These are phyloP conservation scores for Craseonycteris thonglongyai DNA, from an alignment of 2,113 vertebrate genomes.

Conservation along the genomic window DNA sequence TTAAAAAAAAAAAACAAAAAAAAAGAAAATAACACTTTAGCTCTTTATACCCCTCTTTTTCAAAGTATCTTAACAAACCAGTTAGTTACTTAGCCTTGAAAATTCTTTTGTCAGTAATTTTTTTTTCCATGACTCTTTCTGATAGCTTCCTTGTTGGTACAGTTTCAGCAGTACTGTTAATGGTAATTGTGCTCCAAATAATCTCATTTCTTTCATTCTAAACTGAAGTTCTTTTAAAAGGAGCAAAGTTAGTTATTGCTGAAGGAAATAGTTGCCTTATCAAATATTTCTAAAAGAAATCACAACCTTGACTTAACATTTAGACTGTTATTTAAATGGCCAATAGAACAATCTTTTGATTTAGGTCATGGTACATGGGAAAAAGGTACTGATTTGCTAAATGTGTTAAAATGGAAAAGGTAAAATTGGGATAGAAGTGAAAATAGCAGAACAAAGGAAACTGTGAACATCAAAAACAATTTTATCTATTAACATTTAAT, in stretches of 20 bases:
- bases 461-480: not conserved
- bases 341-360: not conserved
- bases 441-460: not conserved
- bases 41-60: not conserved
- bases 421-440: not conserved
- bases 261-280: not conserved
- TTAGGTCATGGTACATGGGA: not conserved
- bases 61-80: not conserved
- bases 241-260: not conserved
- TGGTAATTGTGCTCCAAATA: not conserved
- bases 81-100: not conserved
- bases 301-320: not conserved
- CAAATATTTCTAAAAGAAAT: not conserved
- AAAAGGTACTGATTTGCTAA: not conserved
- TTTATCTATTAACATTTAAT: not conserved
- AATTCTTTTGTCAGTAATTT: accelerated
- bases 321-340: not conserved
- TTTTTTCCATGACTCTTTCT: not conserved
- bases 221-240: not conserved
- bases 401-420: not conserved
- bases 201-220: not conserved
- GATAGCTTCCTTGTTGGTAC: not conserved
- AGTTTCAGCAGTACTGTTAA: not conserved
- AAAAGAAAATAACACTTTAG: not conserved
- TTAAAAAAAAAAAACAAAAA: not conserved